A percentile compares a stretch with the other conserved stretches of the same genome.
These are phyloP conservation scores for Tragelaphus oryx DNA, from an alignment of 2,797 vertebrate genomes.

Conservation along the genomic window DNA sequence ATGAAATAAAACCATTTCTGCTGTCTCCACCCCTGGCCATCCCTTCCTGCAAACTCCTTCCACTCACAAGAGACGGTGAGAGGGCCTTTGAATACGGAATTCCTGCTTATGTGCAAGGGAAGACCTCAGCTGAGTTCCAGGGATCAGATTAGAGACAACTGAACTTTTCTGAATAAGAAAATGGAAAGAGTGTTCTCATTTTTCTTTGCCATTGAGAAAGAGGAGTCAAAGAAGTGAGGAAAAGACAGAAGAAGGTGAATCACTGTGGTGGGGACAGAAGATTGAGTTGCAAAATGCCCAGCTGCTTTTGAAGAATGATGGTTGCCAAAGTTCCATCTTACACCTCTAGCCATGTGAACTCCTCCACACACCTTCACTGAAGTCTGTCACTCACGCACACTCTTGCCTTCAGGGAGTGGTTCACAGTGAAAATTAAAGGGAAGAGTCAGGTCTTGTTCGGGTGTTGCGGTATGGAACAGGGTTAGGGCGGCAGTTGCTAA, in stretches of 20 bases:
- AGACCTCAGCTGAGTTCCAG: neutral
- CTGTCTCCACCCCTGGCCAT: neutral
- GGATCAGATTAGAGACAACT: neutral
- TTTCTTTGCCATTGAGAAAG: neutral
- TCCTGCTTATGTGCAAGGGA: neutral
- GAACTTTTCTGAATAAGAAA: neutral
- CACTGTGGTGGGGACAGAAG: neutral
- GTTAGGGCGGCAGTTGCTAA: neutral
- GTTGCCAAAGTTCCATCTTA: neutral
- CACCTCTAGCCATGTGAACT: neutral
- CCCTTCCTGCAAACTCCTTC: neutral
- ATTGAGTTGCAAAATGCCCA: neutral
- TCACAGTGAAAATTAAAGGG: neutral
- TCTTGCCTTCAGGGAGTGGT: neutral
- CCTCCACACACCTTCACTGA: neutral
- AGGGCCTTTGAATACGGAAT: neutral
- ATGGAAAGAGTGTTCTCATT: neutral
- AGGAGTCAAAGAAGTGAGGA: neutral
- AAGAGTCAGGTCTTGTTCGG: neutral
- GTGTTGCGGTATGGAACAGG: accelerated
- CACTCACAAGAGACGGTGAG: neutral
- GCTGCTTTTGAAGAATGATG: neutral
- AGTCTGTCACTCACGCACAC: accelerated
- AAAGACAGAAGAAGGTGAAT: neutral
- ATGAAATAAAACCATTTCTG: neutral